Conservation (phyloP, 2,113 vertebrate species). For the Colinus virginianus region DNA sequence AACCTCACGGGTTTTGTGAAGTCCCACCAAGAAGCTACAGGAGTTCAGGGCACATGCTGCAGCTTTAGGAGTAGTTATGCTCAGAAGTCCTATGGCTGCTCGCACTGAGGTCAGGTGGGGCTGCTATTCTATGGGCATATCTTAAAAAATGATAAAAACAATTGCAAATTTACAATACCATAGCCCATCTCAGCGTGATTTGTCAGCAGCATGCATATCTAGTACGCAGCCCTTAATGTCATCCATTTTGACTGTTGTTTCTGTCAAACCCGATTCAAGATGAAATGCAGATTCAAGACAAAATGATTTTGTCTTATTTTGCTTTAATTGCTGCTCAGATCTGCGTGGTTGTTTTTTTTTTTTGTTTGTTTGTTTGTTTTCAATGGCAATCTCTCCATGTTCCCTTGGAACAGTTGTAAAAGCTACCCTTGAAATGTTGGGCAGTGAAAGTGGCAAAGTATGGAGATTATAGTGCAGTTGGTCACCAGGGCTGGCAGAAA, state of each 20-base stretch:
- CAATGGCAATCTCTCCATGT: neutral
- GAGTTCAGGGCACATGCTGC: rapidly evolving
- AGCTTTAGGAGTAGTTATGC: rapidly evolving
- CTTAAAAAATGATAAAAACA: neutral
- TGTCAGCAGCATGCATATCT: too few relatives aligned
- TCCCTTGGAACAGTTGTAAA: neutral
- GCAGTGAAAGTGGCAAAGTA: neutral
- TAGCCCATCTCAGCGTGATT: rapidly evolving
- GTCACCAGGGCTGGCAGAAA: neutral
- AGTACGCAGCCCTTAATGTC: neutral
- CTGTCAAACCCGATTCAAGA: rapidly evolving
- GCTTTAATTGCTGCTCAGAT: neutral
- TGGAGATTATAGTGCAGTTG: rapidly evolving
- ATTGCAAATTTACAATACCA: neutral
- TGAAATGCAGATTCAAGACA: neutral
- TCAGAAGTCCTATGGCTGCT: neutral
- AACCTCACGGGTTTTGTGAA: neutral
- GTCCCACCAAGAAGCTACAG: rapidly evolving
- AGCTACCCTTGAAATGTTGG: neutral
- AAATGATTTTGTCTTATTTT: neutral
- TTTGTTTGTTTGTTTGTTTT: too few relatives aligned
- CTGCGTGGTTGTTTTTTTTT: too few relatives aligned
- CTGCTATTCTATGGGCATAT: rapidly evolving
- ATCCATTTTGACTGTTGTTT: rapidly evolving
- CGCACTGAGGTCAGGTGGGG: neutral